Percentiles rank a stretch among this genome's conserved stretches.
These are phyloP conservation scores for Tolypeutes matacus DNA, from an alignment of 2,797 vertebrate genomes.

Conservation along the genomic window DNA sequence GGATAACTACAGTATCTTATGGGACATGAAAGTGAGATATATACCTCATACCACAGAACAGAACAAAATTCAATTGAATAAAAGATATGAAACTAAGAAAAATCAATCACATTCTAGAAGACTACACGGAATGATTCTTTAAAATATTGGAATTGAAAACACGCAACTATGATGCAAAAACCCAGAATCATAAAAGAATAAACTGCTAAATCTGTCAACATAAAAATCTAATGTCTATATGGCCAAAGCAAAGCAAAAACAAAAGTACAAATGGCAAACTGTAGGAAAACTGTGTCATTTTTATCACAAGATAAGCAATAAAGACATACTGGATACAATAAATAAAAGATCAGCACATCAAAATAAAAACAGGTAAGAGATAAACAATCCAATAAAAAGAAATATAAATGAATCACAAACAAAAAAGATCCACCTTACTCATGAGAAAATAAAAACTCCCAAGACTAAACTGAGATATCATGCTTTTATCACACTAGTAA, in stretches of 20 bases:
- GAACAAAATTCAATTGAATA: not conserved
- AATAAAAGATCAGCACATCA: slow-evolving; percentile 14
- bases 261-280: not conserved
- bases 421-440: not conserved
- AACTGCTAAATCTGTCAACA: not conserved
- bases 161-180: not conserved
- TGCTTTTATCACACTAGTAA: not conserved
- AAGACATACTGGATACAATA: not conserved
- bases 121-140: not conserved
- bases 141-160: not conserved
- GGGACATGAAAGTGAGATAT: too few relatives aligned
- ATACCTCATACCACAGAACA: not conserved
- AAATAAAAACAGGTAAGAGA: not conserved
- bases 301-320: not conserved
- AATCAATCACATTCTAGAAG: not conserved
- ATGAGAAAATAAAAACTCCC: not conserved
- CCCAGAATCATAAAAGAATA: not conserved
- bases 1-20: not conserved
- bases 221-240: not conserved
- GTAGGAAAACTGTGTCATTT: not conserved
- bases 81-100: not conserved
- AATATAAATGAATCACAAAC: not conserved
- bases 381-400: not conserved
- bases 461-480: not conserved
- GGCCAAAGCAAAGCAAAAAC: too few relatives aligned